A percentile compares a stretch with the other conserved stretches of the same genome.
Evolutionary conservation across 2,888 invertebrate genomes (phyloP).

Genomic region (Volucella zonaria): DNA sequence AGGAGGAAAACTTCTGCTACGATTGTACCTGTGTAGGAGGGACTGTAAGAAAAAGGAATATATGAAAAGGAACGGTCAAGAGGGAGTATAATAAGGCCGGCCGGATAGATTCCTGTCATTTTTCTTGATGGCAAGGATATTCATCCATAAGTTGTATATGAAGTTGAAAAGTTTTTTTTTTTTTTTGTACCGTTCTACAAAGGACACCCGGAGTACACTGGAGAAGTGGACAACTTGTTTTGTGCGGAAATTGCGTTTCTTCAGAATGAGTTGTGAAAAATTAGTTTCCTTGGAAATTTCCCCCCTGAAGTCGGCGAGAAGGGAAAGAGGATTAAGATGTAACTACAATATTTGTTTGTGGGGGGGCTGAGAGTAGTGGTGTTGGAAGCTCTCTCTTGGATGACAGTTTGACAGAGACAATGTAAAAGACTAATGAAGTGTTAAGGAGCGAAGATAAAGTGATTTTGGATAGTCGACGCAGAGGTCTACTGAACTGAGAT

Average conservation of each 20-base stretch:
- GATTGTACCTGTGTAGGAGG: not conserved
- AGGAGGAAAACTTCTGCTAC: not conserved
- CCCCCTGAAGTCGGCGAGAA: not conserved
- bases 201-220: not conserved
- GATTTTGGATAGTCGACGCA: too few relatives aligned
- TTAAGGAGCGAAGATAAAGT: too few relatives aligned
- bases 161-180: conserved; percentile 45
- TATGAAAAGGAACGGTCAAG: not conserved
- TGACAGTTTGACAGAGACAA: conserved; percentile 1
- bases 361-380: not conserved
- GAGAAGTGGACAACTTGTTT: conserved; percentile 10
- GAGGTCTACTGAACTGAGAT: too few relatives aligned
- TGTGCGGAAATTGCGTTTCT: conserved; percentile 39
- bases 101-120: conserved; percentile 41
- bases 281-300: conserved; percentile 37
- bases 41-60: not conserved
- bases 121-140: conserved; percentile 32
- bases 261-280: conserved; percentile 63
- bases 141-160: conserved; percentile 21
- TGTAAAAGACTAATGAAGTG: conserved; percentile 1
- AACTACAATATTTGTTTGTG: conserved; percentile 2
- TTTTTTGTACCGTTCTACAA: conserved; percentile 22
- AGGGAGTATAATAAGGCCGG: conserved; percentile 14
- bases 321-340: not conserved
- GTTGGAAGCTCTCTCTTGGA: not conserved